A percentile compares a stretch with the other conserved stretches of the same genome.
Evolutionary conservation across 2,113 vertebrate genomes (phyloP).

Genomic region (Microcebus lehilahytsara): DNA sequence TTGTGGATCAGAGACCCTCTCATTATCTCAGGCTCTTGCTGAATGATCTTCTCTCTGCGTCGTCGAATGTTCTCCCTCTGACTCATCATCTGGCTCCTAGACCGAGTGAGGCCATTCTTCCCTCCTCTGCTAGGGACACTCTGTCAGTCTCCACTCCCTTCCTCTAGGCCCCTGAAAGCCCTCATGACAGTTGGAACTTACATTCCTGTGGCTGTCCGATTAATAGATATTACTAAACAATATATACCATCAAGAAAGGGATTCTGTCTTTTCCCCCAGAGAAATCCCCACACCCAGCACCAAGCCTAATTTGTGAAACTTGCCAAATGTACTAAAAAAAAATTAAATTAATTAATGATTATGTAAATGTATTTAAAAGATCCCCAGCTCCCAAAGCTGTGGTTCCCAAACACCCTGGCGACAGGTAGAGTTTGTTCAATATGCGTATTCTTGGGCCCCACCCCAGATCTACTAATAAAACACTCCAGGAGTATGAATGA

Average conservation of each 20-base stretch:
- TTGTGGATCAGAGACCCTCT: background rate
- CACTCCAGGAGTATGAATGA: background rate
- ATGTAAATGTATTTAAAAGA: slow-evolving; percentile 8
- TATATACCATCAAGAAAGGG: background rate
- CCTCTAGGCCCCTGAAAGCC: background rate
- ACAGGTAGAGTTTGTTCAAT: background rate
- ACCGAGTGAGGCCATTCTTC: background rate
- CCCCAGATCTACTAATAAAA: background rate
- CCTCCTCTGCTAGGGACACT: background rate
- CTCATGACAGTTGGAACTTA: background rate
- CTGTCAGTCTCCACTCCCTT: background rate
- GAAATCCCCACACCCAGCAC: background rate
- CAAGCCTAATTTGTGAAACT: background rate
- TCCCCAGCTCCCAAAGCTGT: background rate
- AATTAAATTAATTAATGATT: background rate
- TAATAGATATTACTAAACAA: background rate
- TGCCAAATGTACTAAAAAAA: background rate
- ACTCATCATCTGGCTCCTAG: background rate
- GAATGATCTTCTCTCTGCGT: background rate
- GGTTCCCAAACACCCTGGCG: background rate
- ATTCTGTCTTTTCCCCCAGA: background rate
- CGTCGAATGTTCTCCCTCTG: background rate
- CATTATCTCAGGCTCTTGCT: background rate
- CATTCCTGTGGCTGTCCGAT: background rate
- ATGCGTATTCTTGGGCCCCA: background rate